Evolutionary conservation across 2,113 vertebrate genomes (phyloP), one percentile per base, ranked within the genome.

Genomic region (Xerus inauris): DNA sequence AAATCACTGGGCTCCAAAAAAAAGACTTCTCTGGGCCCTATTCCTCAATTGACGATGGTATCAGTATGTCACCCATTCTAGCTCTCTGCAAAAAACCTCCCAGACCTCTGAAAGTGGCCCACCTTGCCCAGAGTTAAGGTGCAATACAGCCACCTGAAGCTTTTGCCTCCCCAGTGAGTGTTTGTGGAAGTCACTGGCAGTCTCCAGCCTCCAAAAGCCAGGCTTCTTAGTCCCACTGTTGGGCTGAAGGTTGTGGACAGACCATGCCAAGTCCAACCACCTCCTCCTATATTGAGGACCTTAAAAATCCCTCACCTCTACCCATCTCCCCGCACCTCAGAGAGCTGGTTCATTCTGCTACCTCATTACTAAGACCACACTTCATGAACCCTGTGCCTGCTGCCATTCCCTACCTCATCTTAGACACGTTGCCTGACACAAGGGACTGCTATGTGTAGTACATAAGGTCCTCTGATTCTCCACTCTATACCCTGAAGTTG

Each of bases 171-270:
- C 93, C 1, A 0, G 57, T 59, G 47, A 51, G 26, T 91, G 4
- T 17, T 47, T 93, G 91, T 93, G 49, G 87, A 91, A 77, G 86
- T 75, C 85, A 87, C 62, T 94, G 62, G 40, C 40, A 86, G 62
- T 40, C 72, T 62, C 81, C 20, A 51, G 14, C 35, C 30, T 82
- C 54, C 28, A 67, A 57, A 73, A 32, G 28, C 32, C 77, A 79
- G 51, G n/a, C 45, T 62, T 72, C 73, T 94, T 9, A 59, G 89
- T 9, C 72, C 62, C n/a, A 57, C n/a, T 89, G n/a, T 45, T 79
- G 79, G 59, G 73, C 51, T 89, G 32, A 88, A 92, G 81, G 38
- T 80, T 57, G 84, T 11, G 35, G 35, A 32, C 79, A 87, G 32
- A 95, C 57, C 35, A 57, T 59, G 20, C 72, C 87, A 89, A 38